Evolutionary conservation across 2,113 vertebrate genomes (phyloP).

Genomic region (Eudyptes chrysolophus): DNA sequence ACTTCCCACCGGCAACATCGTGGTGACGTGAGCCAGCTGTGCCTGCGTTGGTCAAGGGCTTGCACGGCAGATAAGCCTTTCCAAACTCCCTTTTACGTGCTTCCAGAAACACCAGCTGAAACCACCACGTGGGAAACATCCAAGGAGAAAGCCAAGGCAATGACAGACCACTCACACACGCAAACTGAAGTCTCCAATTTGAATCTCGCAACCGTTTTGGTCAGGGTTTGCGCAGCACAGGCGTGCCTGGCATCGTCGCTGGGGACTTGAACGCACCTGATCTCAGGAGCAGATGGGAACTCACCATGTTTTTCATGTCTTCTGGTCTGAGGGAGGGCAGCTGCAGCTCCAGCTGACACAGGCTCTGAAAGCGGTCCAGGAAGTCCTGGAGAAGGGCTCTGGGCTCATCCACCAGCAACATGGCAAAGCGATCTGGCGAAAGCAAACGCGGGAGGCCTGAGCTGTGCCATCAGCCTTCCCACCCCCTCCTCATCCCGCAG

Average conservation of each 20-base stretch:
- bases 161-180: neutral
- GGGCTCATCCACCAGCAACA: slow-evolving; percentile 85
- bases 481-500: fast-evolving
- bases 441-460: neutral
- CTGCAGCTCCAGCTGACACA: slow-evolving; percentile 87
- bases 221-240: neutral
- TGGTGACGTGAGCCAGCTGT: neutral
- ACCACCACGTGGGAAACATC: fast-evolving
- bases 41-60: neutral
- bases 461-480: neutral
- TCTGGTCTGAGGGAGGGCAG: slow-evolving; percentile 89
- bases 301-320: slow-evolving; percentile 88
- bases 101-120: neutral
- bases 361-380: slow-evolving; percentile 85
- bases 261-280: fast-evolving
- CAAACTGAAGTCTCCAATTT: neutral
- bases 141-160: neutral
- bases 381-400: slow-evolving; percentile 81
- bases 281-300: neutral
- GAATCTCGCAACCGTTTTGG: fast-evolving
- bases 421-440: slow-evolving; percentile 84
- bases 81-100: fast-evolving
- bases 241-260: fast-evolving
- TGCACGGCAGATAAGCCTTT: neutral
- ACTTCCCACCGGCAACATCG: fast-evolving